These are phyloP conservation scores for Coracopsis vasa DNA, from an alignment of 2,113 vertebrate genomes.

Conservation along the genomic window DNA sequence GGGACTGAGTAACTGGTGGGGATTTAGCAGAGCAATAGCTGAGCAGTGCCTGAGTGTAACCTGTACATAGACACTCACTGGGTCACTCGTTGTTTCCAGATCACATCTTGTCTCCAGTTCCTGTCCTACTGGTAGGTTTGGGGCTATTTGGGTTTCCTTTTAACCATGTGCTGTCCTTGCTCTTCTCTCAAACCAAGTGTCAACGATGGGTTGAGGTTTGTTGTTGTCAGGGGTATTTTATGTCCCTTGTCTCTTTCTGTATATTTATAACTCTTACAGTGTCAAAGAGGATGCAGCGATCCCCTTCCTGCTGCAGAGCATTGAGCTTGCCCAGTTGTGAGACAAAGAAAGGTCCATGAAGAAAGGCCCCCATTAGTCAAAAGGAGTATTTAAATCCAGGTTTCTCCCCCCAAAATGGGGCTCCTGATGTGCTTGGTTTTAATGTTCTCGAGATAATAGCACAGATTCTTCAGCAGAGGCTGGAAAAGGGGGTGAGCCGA, in stretches of 20 bases:
- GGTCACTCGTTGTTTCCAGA: accelerated
- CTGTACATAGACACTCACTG: accelerated
- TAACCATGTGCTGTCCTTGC: background rate
- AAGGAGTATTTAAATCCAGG: background rate
- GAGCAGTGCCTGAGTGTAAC: background rate
- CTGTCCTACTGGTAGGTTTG: accelerated
- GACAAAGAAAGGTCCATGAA: background rate
- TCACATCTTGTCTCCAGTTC: accelerated
- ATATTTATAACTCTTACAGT: background rate
- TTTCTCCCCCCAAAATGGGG: background rate
- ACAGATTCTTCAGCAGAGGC: background rate
- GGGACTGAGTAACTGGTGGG: background rate
- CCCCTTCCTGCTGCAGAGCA: background rate
- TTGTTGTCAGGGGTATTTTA: background rate
- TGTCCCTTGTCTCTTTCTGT: background rate
- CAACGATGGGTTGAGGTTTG: accelerated
- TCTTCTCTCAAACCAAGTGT: background rate
- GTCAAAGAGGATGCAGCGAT: accelerated
- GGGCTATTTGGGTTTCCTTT: background rate
- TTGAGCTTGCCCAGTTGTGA: background rate
- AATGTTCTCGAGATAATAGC: background rate
- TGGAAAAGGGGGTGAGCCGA: background rate
- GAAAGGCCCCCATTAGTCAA: background rate
- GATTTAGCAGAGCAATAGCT: background rate
- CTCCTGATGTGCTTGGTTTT: background rate